Base-by-base conservation (phyloP, 2,797 vertebrate genomes). In the Simalia tracyae region DNA sequence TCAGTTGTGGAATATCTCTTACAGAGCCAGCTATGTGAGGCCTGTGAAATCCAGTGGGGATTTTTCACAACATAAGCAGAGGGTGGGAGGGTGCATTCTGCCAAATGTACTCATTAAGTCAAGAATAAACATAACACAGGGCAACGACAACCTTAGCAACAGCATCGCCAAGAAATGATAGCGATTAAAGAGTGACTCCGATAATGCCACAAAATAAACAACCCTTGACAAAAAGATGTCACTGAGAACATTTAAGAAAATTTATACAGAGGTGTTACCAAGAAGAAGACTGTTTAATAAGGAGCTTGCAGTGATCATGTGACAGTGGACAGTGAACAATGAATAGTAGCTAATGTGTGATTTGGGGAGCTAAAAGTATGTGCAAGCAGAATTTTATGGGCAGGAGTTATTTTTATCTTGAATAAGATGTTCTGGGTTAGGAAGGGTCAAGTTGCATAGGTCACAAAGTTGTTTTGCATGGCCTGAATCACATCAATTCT, bases 361-460 rank as follows among this genome's bases (percentile, higher is more conserved):
- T 72, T 54, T 87, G 57, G 64, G 42, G 60, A 54, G 68, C 50
- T 63, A 84, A 84, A 88, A 64, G 8, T 28, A 84, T 2, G 14
- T 56, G 57, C 66, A 81, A 76, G 57, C 46, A 90, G 28, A 90
- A 86, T 72, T 92, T 76, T 90, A 90, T 87, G 88, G 72, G 8
- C 64, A 36, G 22, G 61, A 24, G 64, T 57, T 76, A 90, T 96
- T 96, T 94, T 96, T 94, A 89, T 68, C 91, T n/a, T 1, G 54
- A 92, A 95, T 95, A 92, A 2, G 28, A 95, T 95, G 81, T 68
- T 36, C 54, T 90, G 88, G 91, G 88, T 95, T 92, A 90, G 90
- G 93, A 93, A 89, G 54, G 92, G 96, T 96, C 95, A 93, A 90
- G 86, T 95, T 97, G 96, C 87, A 31, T 95, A 94, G 96, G 92